Evolutionary conservation across 2,113 vertebrate species (phyloP).

Genomic region (Saccopteryx bilineata): DNA sequence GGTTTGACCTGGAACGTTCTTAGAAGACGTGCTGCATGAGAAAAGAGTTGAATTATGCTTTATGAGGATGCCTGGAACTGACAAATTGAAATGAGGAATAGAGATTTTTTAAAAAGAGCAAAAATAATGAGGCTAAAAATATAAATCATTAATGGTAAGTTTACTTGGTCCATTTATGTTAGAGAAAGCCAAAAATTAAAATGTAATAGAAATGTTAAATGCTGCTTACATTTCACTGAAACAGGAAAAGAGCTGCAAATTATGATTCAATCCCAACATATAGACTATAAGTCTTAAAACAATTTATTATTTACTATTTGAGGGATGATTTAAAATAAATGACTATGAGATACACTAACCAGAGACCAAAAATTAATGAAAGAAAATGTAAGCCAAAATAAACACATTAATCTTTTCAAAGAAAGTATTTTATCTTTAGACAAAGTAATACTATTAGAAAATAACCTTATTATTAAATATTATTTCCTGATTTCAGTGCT

Average conservation of each 20-base stretch:
- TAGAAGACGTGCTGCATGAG: background rate
- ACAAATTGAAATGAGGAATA: background rate
- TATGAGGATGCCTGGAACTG: background rate
- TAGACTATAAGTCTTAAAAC: background rate
- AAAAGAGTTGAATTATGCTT: background rate
- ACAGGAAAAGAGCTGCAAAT: background rate
- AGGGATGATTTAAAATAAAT: conserved; percentile 23
- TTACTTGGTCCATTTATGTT: background rate
- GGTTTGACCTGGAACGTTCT: background rate
- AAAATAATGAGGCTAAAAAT: conserved; percentile 28
- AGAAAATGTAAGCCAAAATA: conserved; percentile 43
- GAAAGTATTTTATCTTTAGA: conserved; percentile 26
- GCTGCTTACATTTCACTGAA: background rate
- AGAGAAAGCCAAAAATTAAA: background rate
- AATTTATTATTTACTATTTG: conserved; percentile 23
- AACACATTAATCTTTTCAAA: conserved; percentile 23
- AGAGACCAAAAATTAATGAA: conserved; percentile 44
- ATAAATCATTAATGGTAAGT: background rate
- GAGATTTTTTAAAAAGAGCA: background rate
- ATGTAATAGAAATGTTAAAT: background rate
- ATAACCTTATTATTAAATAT: conserved; percentile 18
- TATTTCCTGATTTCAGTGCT: background rate
- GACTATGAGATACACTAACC: background rate
- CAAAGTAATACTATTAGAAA: conserved; percentile 45
- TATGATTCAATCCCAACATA: background rate